phyloP scores from a whole-genome alignment of 2,888 invertebrate species.

The Hylaea fasciaria region DNA sequence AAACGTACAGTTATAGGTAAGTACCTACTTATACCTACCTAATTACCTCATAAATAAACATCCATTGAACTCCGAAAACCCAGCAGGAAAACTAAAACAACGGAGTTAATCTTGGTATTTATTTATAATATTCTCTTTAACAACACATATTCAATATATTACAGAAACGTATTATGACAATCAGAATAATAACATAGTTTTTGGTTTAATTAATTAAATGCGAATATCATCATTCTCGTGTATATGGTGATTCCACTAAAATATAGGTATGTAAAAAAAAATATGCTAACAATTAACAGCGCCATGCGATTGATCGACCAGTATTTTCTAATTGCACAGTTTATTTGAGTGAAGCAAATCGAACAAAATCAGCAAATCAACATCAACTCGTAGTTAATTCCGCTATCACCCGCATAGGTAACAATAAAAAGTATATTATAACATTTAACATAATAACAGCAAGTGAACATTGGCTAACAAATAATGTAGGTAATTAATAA shows the following conservation, averaged over 20 bases:
- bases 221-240: slow-evolving; percentile 72
- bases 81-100: slow-evolving; percentile 47
- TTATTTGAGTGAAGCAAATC: slow-evolving; percentile 57
- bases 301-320: slow-evolving; percentile 51
- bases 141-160: slow-evolving; percentile 86
- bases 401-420: slow-evolving; percentile 79
- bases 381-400: slow-evolving; percentile 70
- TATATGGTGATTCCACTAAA: slow-evolving; percentile 59
- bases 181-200: slow-evolving; percentile 83
- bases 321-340: slow-evolving; percentile 55
- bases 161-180: slow-evolving; percentile 85
- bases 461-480: slow-evolving; percentile 84
- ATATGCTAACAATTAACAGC: slow-evolving; percentile 48
- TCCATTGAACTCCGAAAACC: too few relatives aligned
- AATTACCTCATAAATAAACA: too few relatives aligned
- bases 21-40: too few relatives aligned
- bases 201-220: slow-evolving; percentile 78
- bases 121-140: slow-evolving; percentile 85
- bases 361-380: slow-evolving; percentile 75
- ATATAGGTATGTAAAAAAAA: slow-evolving; percentile 43
- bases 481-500: slow-evolving; percentile 69
- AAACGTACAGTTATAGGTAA: too few relatives aligned
- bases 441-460: slow-evolving; percentile 84
- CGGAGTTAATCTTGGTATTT: slow-evolving; percentile 73
- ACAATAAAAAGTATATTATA: slow-evolving; percentile 78